phyloP scores from a whole-genome alignment of 1,140 invertebrate species.

The Halyomorpha halys region DNA sequence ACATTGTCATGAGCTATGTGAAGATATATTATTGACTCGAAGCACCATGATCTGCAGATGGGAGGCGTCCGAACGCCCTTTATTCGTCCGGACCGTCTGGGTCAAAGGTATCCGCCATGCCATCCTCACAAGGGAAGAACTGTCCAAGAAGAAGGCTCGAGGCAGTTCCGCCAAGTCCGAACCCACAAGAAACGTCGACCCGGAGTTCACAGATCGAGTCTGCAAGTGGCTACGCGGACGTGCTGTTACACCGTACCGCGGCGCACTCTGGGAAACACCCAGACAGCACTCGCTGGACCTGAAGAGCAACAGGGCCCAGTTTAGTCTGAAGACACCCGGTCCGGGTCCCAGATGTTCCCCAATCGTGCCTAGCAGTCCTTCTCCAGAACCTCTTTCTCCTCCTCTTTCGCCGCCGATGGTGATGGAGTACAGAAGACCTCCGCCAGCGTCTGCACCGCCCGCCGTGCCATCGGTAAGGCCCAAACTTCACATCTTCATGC shows the following conservation, averaged over 20 bases:
- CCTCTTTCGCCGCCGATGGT: neutral
- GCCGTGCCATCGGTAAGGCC: neutral
- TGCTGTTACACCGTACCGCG: slow-evolving; percentile 8
- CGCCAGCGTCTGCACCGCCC: neutral
- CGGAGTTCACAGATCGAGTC: slow-evolving; percentile 43
- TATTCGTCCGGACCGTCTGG: slow-evolving; percentile 59
- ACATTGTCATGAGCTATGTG: too few relatives aligned
- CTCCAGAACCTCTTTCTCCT: neutral
- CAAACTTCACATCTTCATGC: slow-evolving; percentile 9
- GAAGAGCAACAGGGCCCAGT: neutral
- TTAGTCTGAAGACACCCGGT: neutral
- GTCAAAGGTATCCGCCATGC: slow-evolving; percentile 58
- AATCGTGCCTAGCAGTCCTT: neutral
- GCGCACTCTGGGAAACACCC: slow-evolving; percentile 38
- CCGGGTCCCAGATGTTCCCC: neutral
- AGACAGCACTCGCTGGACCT: slow-evolving; percentile 35
- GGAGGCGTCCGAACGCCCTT: slow-evolving; percentile 56
- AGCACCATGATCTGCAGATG: slow-evolving; percentile 40
- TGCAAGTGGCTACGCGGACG: slow-evolving; percentile 47
- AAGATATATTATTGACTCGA: too few relatives aligned
- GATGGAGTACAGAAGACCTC: neutral
- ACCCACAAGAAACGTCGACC: slow-evolving; percentile 28
- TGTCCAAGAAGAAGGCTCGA: slow-evolving; percentile 30
- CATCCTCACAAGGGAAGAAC: slow-evolving; percentile 53
- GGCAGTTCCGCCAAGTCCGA: neutral